These are phyloP conservation scores for Corythornis madagascariensis DNA, from an alignment of 2,113 vertebrate genomes.

Conservation along the genomic window DNA sequence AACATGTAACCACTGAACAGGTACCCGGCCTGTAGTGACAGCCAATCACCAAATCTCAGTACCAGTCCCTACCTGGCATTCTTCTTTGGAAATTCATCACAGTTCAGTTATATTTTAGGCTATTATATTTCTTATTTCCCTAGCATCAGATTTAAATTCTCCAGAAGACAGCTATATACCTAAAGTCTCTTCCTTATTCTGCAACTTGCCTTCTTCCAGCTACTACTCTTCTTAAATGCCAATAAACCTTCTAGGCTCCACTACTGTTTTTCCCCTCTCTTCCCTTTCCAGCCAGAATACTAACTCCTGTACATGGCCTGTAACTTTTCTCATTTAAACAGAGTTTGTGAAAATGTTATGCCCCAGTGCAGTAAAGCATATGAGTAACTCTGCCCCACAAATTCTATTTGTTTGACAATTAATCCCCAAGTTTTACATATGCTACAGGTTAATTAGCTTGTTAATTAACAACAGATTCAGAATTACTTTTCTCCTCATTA, in stretches of 20 bases:
- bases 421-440: background rate
- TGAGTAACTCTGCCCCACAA: background rate
- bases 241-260: background rate
- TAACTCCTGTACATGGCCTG: background rate
- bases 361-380: background rate
- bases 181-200: background rate
- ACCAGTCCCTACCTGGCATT: background rate
- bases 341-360: slow-evolving; percentile 26
- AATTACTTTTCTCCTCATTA: background rate
- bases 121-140: background rate
- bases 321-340: background rate
- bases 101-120: background rate
- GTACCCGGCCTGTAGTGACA: background rate
- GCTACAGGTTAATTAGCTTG: background rate
- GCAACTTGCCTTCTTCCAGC: background rate
- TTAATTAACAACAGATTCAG: slow-evolving; percentile 2
- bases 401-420: slow-evolving; percentile 1
- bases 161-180: background rate
- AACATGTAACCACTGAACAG: background rate
- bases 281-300: background rate
- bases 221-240: background rate
- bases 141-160: background rate
- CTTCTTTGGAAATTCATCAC: background rate
- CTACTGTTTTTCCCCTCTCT: background rate
- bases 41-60: background rate